Percentiles rank a stretch among this genome's conserved stretches.
phyloP scores from a whole-genome alignment of 2,888 invertebrate species.

The Amiota minor region DNA sequence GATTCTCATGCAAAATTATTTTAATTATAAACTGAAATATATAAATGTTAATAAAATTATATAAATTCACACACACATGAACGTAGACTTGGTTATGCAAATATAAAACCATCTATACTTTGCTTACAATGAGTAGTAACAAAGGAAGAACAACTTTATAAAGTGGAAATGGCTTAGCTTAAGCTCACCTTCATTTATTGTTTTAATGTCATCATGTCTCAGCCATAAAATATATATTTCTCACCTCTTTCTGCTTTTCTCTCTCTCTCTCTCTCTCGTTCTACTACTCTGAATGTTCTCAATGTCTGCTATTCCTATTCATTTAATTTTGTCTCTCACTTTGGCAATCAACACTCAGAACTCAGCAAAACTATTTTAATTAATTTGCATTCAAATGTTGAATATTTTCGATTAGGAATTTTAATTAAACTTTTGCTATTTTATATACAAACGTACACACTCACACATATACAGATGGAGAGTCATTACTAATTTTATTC shows the following conservation, averaged over 20 bases:
- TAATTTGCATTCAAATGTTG: conserved; percentile 65
- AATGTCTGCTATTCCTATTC: neutral
- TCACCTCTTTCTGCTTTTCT: neutral
- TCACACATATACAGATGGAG: conserved; percentile 40
- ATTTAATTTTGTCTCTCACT: conserved; percentile 27
- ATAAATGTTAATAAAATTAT: neutral
- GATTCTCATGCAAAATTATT: neutral
- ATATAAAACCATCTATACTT: neutral
- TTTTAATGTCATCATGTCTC: neutral
- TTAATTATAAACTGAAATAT: conserved; percentile 1
- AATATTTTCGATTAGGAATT: conserved; percentile 67
- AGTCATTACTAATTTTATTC: conserved; percentile 5
- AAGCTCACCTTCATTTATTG: neutral
- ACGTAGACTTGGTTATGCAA: neutral
- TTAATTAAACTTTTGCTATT: conserved; percentile 65
- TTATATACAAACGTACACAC: conserved; percentile 17
- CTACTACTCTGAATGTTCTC: conserved; percentile 20
- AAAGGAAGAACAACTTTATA: too few relatives aligned
- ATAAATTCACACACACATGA: neutral
- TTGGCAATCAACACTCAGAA: conserved; percentile 10
- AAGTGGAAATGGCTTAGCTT: too few relatives aligned
- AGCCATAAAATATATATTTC: conserved; percentile 10
- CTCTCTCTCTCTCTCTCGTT: conserved; percentile 27
- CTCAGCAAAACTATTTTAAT: conserved; percentile 68
- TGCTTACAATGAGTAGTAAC: too few relatives aligned